A percentile compares a stretch with the other conserved stretches of the same genome.
Conservation (phyloP, 64 coral and sea anemone genomes). For the Cladopsammia gracilis region DNA sequence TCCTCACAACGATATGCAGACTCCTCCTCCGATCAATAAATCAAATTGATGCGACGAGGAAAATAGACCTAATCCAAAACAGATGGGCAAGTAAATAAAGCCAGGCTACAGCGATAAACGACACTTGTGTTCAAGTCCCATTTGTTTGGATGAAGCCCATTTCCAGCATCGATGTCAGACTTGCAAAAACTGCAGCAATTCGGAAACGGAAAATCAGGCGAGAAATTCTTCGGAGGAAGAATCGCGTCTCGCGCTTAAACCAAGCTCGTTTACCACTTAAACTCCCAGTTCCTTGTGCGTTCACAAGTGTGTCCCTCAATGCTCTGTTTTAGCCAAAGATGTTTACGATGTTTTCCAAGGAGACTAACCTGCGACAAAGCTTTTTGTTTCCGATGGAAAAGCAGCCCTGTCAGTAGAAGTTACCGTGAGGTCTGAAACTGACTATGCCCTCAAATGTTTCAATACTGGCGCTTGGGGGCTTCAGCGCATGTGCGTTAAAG, state of each 20-base stretch:
- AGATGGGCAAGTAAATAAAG: background rate
- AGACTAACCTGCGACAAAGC: conserved; percentile 98
- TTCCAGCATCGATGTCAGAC: background rate
- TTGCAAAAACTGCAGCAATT: conserved; percentile 28
- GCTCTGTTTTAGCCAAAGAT: conserved; percentile 16
- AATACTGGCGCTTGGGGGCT: conserved; percentile 76
- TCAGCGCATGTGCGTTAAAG: conserved; percentile 75
- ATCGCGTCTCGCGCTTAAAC: conserved; percentile 14
- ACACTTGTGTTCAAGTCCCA: conserved; percentile 18
- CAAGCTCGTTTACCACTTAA: conserved; percentile 44
- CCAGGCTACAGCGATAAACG: background rate
- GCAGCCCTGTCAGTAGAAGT: conserved; percentile 77
- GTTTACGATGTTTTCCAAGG: conserved; percentile 45
- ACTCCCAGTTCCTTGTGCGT: background rate
- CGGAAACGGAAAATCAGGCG: background rate
- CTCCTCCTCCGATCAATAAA: background rate
- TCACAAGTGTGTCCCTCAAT: conserved; percentile 1
- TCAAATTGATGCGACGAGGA: conserved; percentile 1
- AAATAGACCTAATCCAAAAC: conserved; percentile 37
- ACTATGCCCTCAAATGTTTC: conserved; percentile 91
- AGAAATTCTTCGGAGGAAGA: conserved; percentile 10
- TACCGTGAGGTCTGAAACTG: conserved; percentile 82
- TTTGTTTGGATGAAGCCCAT: conserved; percentile 53
- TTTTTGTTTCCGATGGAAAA: conserved; percentile 85
- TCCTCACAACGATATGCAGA: background rate